phyloP scores from a whole-genome alignment of 2,888 invertebrate genomes.

The Chymomyza caudatula region DNA sequence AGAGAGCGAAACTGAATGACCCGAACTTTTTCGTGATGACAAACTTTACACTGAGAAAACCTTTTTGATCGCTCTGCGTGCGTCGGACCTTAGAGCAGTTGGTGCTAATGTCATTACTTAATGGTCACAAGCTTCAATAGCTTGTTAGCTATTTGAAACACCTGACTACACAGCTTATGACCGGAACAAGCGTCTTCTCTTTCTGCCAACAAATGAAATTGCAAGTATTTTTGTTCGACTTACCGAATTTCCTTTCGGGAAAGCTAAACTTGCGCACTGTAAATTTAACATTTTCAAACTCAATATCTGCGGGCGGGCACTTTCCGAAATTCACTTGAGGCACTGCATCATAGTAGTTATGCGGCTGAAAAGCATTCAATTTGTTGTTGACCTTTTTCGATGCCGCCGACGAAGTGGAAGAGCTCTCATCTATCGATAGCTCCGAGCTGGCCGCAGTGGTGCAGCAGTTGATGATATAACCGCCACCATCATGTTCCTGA shows the following conservation, averaged over 20 bases:
- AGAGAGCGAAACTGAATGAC: too few relatives aligned
- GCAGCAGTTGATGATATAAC: conserved; percentile 68
- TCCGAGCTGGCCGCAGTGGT: conserved; percentile 67
- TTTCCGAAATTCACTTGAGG: conserved; percentile 58
- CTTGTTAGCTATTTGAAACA: too few relatives aligned
- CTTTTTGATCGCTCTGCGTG: too few relatives aligned
- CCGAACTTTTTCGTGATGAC: too few relatives aligned
- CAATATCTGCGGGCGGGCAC: conserved; percentile 83
- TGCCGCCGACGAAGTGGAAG: conserved; percentile 40
- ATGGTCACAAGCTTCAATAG: too few relatives aligned
- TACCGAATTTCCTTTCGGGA: conserved; percentile 81
- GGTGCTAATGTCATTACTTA: too few relatives aligned
- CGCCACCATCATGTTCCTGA: background rate
- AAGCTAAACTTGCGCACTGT: conserved; percentile 81
- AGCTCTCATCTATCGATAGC: conserved; percentile 66
- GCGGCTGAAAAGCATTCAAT: conserved; percentile 28
- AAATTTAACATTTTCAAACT: conserved; percentile 84
- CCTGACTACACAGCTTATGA: background rate
- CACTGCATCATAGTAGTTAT: conserved; percentile 48
- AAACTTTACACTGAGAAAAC: too few relatives aligned
- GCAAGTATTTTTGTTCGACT: conserved; percentile 71
- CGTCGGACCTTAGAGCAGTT: too few relatives aligned
- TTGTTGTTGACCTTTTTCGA: conserved; percentile 61
- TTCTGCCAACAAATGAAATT: background rate
- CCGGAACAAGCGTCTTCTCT: background rate